Percentiles rank a stretch among this genome's conserved stretches.
Conservation (phyloP, 2,113 vertebrate genomes). For the Eptesicus fuscus region DNA sequence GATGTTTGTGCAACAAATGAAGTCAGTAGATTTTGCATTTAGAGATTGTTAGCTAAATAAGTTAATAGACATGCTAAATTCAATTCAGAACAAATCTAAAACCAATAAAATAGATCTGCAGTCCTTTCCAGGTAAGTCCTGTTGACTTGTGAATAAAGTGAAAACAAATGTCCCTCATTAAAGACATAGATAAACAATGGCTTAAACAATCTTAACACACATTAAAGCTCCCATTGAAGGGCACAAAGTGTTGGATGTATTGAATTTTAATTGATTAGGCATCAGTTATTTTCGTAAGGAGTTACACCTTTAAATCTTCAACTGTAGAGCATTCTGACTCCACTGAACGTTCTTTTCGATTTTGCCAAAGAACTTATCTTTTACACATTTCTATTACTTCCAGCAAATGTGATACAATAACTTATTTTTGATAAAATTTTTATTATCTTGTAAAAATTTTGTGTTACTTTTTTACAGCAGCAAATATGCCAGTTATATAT, state of each 20-base stretch:
- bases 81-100: conserved; percentile 35
- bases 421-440: background rate
- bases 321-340: background rate
- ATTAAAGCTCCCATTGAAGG: background rate
- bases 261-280: background rate
- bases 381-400: background rate
- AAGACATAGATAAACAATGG: background rate
- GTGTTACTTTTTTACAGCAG: background rate
- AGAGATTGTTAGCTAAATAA: background rate
- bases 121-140: background rate
- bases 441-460: background rate
- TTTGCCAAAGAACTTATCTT: background rate
- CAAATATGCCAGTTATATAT: background rate
- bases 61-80: background rate
- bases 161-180: background rate
- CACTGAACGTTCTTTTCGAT: background rate
- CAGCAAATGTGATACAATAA: background rate
- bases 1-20: background rate
- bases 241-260: background rate
- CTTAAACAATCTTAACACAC: background rate
- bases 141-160: background rate
- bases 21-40: background rate
- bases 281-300: background rate
- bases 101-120: background rate
- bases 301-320: background rate